Base-by-base conservation (phyloP, 2,113 vertebrate species). In the Felis chaus region DNA sequence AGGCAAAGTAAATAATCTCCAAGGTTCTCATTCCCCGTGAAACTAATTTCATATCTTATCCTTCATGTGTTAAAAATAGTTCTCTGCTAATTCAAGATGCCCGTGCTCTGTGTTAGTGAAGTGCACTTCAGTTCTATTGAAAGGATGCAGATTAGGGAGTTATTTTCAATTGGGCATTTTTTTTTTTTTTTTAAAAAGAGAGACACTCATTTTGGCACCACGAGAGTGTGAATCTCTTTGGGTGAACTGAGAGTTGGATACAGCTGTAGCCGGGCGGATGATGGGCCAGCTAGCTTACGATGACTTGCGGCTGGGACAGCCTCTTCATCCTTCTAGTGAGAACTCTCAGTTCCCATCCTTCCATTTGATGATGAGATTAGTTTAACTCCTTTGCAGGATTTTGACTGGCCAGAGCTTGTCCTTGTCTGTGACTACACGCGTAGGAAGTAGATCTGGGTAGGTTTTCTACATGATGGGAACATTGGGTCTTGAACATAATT, bases 1-100 rank as follows among this genome's bases (percentile, higher is more conserved):
- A 98, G 97, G 97, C 91, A 98, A 98, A 98, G 98, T 98, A 99
- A 99, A 99, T 98, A 98, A 99, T 99, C 98, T 99, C 98, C 94
- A 93, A 99, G 98, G 98, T 98, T 99, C 98, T 99, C 97, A 96
- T 98, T 99, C 98, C 98, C 98, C 90, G 84, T 98, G 99, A 99
- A 99, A 98, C 98, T 99, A 99, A 99, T 99, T 99, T 98, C 85
- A 41, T 98, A 98, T 98, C 97, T 98, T 98, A 98, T 97, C 98
- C 98, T 98, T 98, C 98, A 98, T 98, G 97, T 98, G 97, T 99
- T 99, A 98, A 99, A 99, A 99, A 99, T 99, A 99, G 98, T 98
- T 98, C 92, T 98, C 96, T 98, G 96, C 98, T 98, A 98, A 98
- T 99, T 99, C 98, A 97, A 98, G 98, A 98, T 98, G 98, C 98